Percentiles rank a stretch among this genome's conserved stretches.
Conservation (phyloP, 2,797 vertebrate genomes). For the Pipistrellus pipistrellus region DNA sequence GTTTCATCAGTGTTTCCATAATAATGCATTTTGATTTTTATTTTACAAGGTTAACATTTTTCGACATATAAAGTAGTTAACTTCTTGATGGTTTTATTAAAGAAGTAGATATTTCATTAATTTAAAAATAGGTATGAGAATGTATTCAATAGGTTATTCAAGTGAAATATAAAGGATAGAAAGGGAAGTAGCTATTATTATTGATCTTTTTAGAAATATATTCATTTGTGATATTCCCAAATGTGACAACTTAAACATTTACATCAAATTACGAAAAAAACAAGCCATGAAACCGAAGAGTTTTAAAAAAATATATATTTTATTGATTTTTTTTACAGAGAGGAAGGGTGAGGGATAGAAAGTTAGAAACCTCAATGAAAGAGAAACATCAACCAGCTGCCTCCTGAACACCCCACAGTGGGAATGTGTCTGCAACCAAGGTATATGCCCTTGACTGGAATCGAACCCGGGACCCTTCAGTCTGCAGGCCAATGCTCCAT, state of each 20-base stretch:
- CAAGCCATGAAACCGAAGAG: background rate
- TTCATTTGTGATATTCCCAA: background rate
- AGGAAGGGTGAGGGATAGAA: no score
- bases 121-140: background rate
- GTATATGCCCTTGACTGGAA: no score
- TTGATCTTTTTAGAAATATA: background rate
- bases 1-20: background rate
- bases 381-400: no score
- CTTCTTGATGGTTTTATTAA: conserved; percentile 12
- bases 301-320: background rate
- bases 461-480: no score
- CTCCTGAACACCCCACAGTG: no score
- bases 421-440: no score
- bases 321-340: no score
- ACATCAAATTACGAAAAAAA: background rate
- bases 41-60: background rate
- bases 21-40: conserved; percentile 43
- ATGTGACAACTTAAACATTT: background rate
- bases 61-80: background rate
- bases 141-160: background rate
- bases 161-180: background rate
- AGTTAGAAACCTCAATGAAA: no score
- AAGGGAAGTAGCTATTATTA: background rate
- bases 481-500: no score
- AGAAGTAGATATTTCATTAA: conserved; percentile 22